Base-by-base conservation (phyloP, 2,888 invertebrate genomes). In the Isoperla grammatica region DNA sequence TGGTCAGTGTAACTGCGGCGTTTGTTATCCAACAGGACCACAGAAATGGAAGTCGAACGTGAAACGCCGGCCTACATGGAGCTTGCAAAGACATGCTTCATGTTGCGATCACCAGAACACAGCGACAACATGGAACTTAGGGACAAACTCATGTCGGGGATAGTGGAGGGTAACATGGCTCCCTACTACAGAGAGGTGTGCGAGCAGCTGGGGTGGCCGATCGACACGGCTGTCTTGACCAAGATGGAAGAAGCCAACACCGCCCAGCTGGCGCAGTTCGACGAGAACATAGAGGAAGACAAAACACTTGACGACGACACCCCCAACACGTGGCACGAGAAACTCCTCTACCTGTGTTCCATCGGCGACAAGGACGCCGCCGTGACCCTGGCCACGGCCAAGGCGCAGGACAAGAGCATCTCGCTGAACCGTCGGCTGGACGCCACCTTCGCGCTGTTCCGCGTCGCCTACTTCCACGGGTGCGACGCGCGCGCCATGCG, bases 401-500 rank as follows among this genome's bases (percentile, higher is more conserved):
- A 81, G 67, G 76, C 78, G 71, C 78, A 80, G 69, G 81, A 81
- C 67, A 69, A 79, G 35, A 78, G 79, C 37, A 69, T 81, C 17
- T 80, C 81, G 1, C 81, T 80, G 4, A 81, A 80, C 62, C 76
- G 80, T 66, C 71, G 81, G 50, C 72, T 81, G 13, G 80, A 81
- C 74, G 81, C 79, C 46, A 74, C 80, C 11, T 81, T 81, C 73
- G 78, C 80, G 22, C 68, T 81, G 59, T 81, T 81, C 64, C 76
- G 81, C 67, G 78, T 81, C 72, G 75, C 80, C n/a, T 81, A 81
- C 66, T 81, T 81, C 69, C 81, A 81, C 70, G 81, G 79, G 4
- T 80, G 80, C 67, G 78, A 80, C 74, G 79, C 81, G 1, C 79
- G 79, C 69, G 37, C 37, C 35, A 61, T 61, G 61, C 23, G 78